Base-by-base conservation (phyloP, 2,888 invertebrate genomes). In the Lingula anatina region DNA sequence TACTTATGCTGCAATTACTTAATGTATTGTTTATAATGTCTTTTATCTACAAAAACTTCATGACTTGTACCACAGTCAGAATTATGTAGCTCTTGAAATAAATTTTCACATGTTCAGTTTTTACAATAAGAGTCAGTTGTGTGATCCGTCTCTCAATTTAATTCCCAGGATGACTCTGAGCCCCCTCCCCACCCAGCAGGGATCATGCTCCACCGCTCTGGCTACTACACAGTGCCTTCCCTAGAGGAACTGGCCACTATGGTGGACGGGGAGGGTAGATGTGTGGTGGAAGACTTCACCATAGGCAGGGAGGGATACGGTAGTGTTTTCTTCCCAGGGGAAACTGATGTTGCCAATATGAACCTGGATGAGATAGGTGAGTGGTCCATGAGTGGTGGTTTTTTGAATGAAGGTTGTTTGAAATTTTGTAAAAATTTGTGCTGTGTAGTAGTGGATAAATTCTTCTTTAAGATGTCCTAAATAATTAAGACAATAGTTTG, bases 201-300 rank as follows among this genome's bases (percentile, higher is more conserved):
- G 1, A 85, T 95, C 5, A 82, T 83, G 5, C 78, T 92, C 38
- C 84, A 84, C 0, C 81, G 92, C 0, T 66, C 84, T 81, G 95
- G 93, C 5, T 97, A 97, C 77, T 97, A 91, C 74, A 93, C 91
- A 0, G 85, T 91, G 54, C 97, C 97, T 0, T 78, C 86, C 0
- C 70, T 94, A 50, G 87, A 90, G 37, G 88, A 91, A 58, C 82
- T 99, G 64, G 83, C 60, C 3, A 62, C 66, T 9, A 60, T 88
- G 38, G 81, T 84, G 1, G 83, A 86, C 4, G 68, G 66, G 35
- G 86, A 90, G 66, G 89, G 89, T 0, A 82, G 85, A 2, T 94
- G 93, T 70, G 78, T 88, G 15, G 87, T 95, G 1, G 87, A 90
- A 5, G 86, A 90, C 60, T 87, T 96, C 55, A 90, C 91, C 0